These are phyloP conservation scores for Mastomys coucha DNA, from an alignment of 2,113 vertebrate genomes.

Conservation along the genomic window DNA sequence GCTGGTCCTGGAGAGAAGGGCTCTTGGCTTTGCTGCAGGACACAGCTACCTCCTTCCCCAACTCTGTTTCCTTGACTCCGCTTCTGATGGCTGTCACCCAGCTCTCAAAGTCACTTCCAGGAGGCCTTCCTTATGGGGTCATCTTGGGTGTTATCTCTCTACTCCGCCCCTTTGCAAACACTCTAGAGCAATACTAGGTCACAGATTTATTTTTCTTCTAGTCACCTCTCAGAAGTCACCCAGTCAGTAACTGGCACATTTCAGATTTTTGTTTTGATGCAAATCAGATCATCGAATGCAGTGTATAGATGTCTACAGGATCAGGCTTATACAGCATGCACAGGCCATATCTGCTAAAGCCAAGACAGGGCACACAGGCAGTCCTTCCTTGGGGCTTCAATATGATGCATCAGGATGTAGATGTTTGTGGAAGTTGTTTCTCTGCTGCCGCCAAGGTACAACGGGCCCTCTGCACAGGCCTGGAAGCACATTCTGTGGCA, in stretches of 20 bases:
- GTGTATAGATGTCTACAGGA: too few relatives aligned
- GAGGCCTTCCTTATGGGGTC: not conserved
- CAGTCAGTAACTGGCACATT: not conserved
- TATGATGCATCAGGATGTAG: not conserved
- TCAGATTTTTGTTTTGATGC: not conserved
- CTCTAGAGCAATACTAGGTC: not conserved
- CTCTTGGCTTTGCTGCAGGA: accelerated
- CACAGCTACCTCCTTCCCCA: not conserved
- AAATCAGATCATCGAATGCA: not conserved
- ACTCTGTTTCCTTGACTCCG: not conserved
- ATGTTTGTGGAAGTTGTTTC: not conserved
- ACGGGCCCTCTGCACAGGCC: not conserved
- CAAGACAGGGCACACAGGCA: not conserved
- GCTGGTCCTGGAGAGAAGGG: not conserved
- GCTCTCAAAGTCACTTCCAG: not conserved
- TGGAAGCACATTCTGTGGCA: accelerated
- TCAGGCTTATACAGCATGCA: not conserved
- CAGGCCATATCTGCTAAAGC: not conserved
- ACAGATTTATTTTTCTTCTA: not conserved
- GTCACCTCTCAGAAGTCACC: accelerated
- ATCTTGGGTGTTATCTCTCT: not conserved
- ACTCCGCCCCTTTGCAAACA: not conserved
- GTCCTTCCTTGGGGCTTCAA: not conserved
- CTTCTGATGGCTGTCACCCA: not conserved
- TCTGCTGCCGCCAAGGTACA: not conserved